Conservation (phyloP, 2,113 vertebrate species). For the Podilymbus podiceps region DNA sequence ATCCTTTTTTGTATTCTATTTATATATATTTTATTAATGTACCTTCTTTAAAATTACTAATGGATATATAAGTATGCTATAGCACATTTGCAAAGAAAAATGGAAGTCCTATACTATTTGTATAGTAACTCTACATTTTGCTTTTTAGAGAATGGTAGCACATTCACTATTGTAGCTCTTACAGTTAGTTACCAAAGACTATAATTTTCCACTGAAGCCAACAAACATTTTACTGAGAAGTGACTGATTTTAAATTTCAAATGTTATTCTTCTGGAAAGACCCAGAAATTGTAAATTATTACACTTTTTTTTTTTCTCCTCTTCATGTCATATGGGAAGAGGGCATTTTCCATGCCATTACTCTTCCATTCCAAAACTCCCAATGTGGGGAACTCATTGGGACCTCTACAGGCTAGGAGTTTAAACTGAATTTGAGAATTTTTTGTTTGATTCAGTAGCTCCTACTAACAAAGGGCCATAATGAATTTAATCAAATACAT, state of each 20-base stretch:
- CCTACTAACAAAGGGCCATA: neutral
- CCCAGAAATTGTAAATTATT: neutral
- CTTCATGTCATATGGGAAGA: neutral
- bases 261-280: neutral
- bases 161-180: neutral
- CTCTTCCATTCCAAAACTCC: neutral
- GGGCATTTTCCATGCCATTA: neutral
- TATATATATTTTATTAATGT: neutral
- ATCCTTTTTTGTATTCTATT: neutral
- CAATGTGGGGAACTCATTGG: neutral
- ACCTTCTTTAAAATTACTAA: neutral
- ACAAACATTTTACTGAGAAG: neutral
- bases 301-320: neutral
- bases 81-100: neutral
- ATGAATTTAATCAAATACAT: neutral
- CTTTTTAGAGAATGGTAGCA: neutral
- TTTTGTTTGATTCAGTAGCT: neutral
- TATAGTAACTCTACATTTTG: neutral
- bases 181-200: neutral
- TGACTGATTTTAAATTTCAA: neutral
- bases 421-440: neutral
- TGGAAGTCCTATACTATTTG: neutral
- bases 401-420: neutral
- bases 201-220: neutral
- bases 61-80: neutral